phyloP scores from a whole-genome alignment of 2,113 vertebrate genomes.

The Chaetorhynchus papuensis region DNA sequence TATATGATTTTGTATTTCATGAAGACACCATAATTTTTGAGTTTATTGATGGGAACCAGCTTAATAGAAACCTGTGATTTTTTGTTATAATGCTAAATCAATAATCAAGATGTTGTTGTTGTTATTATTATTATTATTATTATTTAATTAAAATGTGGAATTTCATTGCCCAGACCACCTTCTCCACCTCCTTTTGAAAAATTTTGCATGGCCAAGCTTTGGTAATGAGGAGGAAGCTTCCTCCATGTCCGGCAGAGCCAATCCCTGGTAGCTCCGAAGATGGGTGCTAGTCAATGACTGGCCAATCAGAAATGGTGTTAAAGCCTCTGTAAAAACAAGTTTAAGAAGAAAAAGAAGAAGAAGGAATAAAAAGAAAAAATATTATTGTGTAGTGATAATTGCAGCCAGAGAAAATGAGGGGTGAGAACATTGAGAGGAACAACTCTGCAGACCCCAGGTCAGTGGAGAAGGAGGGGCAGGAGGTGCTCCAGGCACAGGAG shows the following conservation, averaged over 20 bases:
- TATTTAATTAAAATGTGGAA: not conserved
- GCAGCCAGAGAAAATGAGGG: not conserved
- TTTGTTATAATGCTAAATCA: not conserved
- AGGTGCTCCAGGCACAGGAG: not conserved
- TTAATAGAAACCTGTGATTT: not conserved
- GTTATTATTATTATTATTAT: not conserved
- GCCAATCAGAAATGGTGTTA: not conserved
- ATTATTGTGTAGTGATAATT: not conserved
- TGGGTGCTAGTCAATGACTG: too few relatives aligned
- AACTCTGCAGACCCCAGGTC: not conserved
- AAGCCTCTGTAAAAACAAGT: too few relatives aligned
- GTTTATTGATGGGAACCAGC: not conserved
- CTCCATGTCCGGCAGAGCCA: fast-evolving
- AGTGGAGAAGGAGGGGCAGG: not conserved
- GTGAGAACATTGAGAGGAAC: not conserved
- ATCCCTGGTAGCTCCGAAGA: not conserved
- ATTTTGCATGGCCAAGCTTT: not conserved
- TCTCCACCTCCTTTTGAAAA: not conserved
- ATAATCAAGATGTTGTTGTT: not conserved
- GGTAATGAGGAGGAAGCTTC: not conserved
- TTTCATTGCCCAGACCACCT: not conserved
- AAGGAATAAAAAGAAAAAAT: too few relatives aligned
- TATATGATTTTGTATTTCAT: not conserved
- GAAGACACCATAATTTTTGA: not conserved
- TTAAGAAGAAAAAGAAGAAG: not conserved